Base-by-base conservation (phyloP, 2,888 invertebrate species). In the Caenorhabditis auriculariae region DNA sequence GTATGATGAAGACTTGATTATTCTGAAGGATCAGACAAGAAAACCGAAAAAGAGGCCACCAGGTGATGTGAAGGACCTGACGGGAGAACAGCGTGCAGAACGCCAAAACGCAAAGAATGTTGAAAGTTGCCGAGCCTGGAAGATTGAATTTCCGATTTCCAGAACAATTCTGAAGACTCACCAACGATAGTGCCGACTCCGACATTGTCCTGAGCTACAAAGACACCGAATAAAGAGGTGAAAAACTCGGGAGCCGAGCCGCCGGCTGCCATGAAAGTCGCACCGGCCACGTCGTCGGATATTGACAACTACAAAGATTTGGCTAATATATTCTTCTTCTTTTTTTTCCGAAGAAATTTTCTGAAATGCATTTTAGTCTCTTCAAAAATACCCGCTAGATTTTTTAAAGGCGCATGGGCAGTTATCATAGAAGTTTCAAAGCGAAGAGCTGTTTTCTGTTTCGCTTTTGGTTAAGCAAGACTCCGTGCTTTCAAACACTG, bases 191-290 rank as follows among this genome's bases (percentile, higher is more conserved):
- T 95, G 77, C 92, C 92, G 84, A 95, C 93, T 75, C 85, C 85
- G 68, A 96, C 95, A 85, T 95, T 93, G 86, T 92, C 93, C 86
- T 92, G 91, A 47, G 93, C 91, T 66, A 95, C 91, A 87, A 96
- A 96, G 80, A 95, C 93, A 78, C 95, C 95, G 84, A 96, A 94
- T 79, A 96, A 88, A 84, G 91, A 91, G 72, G 94, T 94, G 87
- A 93, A 93, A 66, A 84, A 83, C 85, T 96, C 95, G 26, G 95
- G 95, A 57, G 95, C 95, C 75, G 93, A 93, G 74, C 95, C 95
- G 42, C 95, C 96, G 62, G 95, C 96, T 46, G 95, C 95, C 95
- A 96, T 95, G 86, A 96, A 95, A 9, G 95, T 96, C 71, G 95
- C 95, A 50, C 95, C 95, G 72, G 95, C 95, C 64, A 96, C 95